Conservation (phyloP, 2,797 vertebrate genomes). For the Coregonus ussuriensis region DNA sequence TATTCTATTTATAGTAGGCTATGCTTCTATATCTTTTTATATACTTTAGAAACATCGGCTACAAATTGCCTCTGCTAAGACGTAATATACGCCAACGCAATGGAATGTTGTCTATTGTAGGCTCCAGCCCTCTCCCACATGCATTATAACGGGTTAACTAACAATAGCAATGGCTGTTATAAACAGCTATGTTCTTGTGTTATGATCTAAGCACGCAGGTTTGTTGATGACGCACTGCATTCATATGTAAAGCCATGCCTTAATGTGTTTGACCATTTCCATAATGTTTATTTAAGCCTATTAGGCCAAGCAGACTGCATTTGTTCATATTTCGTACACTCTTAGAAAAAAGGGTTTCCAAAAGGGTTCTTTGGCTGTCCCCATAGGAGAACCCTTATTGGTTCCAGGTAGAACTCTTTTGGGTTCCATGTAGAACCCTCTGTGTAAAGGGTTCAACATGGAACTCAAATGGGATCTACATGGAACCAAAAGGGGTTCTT, state of each 20-base stretch:
- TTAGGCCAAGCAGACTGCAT: conserved; percentile 52
- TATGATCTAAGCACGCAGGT: conserved; percentile 57
- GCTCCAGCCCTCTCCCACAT: conserved; percentile 54
- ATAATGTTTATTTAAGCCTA: conserved; percentile 74
- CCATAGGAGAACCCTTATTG: too few relatives aligned
- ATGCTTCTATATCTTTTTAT: background rate
- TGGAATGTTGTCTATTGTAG: conserved; percentile 2
- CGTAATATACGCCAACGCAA: background rate
- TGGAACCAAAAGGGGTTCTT: too few relatives aligned
- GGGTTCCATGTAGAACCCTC: too few relatives aligned
- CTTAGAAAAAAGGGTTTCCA: too few relatives aligned
- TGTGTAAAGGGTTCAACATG: too few relatives aligned
- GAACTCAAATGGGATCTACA: too few relatives aligned
- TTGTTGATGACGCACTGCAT: conserved; percentile 83
- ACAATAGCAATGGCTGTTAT: conserved; percentile 39
- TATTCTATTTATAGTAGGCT: background rate
- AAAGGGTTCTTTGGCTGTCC: too few relatives aligned
- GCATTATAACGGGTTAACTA: conserved; percentile 60
- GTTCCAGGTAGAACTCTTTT: too few relatives aligned
- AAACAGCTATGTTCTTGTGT: conserved; percentile 55
- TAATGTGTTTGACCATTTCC: conserved; percentile 54
- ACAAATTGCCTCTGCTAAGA: background rate
- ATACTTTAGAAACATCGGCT: background rate
- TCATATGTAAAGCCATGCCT: conserved; percentile 64
- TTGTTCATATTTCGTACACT: conserved; percentile 40